Evolutionary conservation across 2,797 vertebrate species (phyloP), one percentile per base, ranked within the genome.

Genomic region (Enteromius trimaculatus): DNA sequence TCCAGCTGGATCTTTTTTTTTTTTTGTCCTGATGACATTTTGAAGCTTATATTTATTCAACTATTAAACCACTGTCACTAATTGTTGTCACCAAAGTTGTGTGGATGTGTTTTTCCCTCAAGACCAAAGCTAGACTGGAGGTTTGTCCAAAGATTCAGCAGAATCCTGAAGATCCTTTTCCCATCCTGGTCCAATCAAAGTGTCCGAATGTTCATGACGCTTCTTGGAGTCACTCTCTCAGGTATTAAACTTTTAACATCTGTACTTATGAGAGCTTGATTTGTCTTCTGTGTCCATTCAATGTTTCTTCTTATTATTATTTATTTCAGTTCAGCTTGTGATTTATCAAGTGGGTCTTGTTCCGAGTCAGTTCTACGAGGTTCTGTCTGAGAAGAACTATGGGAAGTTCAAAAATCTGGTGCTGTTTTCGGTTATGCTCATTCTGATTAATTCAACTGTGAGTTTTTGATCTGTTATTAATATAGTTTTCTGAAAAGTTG

Each of bases 281-380:
- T 65, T 31, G 26, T 14, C 31, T 21, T 1, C 14, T 62, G 0
- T 37, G 51, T 62, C 8, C 76, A 11, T 5, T 74, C 13, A 53
- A 16, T 51, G 31, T 34, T 51, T 44, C 9, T 17, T 6, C 7
- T 37, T 39, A 1, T 39, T 37, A 7, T 8, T 6, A 39, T 31
- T 60, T 5, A 6, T 14, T 11, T 70, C 68, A 99, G 98, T 98
- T 87, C 98, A 99, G 92, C 91, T 99, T 91, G 92, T 99, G 80
- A 95, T 99, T 92, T 99, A 98, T 93, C 97, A 96, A 88, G 97
- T 99, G 84, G 98, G 98, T 2, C 71, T 99, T 88, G 95, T 99
- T 75, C 98, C 98, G 75, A 99, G 98, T 89, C 96, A 94, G 82
- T 99, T 97, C 94, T 99, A 97, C 66, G 93, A 93, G 4, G 95